These are phyloP conservation scores for Diphyllodes magnificus DNA, from an alignment of 2,113 vertebrate species.

Conservation along the genomic window DNA sequence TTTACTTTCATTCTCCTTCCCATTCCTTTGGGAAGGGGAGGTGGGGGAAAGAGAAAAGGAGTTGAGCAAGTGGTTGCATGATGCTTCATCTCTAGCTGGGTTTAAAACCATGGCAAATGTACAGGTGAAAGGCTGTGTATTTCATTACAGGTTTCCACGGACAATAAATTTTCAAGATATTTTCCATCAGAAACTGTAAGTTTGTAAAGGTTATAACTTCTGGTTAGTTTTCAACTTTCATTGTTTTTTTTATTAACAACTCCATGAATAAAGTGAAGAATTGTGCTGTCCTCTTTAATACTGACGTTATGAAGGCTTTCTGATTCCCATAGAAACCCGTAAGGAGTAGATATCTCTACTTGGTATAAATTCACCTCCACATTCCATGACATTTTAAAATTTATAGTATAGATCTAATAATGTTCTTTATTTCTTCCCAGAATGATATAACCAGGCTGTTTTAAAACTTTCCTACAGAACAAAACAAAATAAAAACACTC, in stretches of 20 bases:
- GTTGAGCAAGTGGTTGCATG: background rate
- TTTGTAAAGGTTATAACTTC: background rate
- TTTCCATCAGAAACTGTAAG: background rate
- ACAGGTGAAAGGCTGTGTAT: background rate
- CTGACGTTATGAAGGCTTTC: background rate
- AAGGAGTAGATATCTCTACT: background rate
- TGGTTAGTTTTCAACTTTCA: background rate
- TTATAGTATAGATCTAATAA: background rate
- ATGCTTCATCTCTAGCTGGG: background rate
- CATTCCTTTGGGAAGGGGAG: background rate
- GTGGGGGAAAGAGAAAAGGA: background rate
- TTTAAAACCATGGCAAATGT: background rate
- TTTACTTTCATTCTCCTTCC: background rate
- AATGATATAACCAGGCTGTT: background rate
- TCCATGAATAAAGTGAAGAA: background rate
- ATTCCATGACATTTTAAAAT: background rate
- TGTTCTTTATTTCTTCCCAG: background rate
- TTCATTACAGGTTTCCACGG: background rate
- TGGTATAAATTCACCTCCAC: background rate
- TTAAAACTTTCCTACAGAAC: background rate
- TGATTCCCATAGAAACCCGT: background rate
- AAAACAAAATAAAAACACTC: background rate
- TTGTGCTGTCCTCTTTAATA: background rate
- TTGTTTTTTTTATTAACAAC: background rate
- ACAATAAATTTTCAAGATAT: background rate